Evolutionary conservation across 2,888 invertebrate genomes (phyloP).

Genomic region (Oscheius sp.): DNA sequence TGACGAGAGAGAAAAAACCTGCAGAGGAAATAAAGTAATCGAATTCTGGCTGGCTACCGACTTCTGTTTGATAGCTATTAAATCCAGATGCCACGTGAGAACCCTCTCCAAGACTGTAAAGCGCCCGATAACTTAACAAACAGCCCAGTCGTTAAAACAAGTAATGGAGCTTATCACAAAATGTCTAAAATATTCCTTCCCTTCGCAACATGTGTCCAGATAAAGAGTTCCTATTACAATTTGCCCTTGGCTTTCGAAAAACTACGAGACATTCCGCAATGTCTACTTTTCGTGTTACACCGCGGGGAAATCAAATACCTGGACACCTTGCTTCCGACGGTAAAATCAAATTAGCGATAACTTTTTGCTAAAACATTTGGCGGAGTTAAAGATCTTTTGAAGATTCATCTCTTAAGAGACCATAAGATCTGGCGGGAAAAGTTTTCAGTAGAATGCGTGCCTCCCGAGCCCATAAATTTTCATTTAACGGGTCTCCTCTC

Average conservation of each 20-base stretch:
- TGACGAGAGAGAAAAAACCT: neutral
- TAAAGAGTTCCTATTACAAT: neutral
- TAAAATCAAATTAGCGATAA: neutral
- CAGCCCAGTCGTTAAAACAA: slow-evolving; percentile 17
- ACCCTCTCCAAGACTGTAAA: slow-evolving; percentile 23
- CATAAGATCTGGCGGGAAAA: slow-evolving; percentile 6
- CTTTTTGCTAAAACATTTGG: neutral
- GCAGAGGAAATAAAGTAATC: neutral
- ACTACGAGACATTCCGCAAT: neutral
- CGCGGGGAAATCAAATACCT: slow-evolving; percentile 10
- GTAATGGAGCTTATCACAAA: slow-evolving; percentile 7
- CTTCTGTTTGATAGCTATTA: slow-evolving; percentile 19
- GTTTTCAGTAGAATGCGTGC: neutral
- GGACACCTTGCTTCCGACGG: neutral
- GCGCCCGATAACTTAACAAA: slow-evolving; percentile 25
- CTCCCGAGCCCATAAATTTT: neutral
- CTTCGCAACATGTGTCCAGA: slow-evolving; percentile 1
- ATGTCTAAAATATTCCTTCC: neutral
- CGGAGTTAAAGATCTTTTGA: too few species aligned
- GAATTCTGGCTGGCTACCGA: neutral
- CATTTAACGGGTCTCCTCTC: neutral
- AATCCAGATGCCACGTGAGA: slow-evolving; percentile 25
- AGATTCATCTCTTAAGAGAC: too few species aligned
- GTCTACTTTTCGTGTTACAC: neutral
- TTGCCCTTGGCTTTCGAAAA: neutral